A percentile compares a stretch with the other conserved stretches of the same genome.
Evolutionary conservation across 2,113 vertebrate species (phyloP).

Genomic region (Mellivora capensis): DNA sequence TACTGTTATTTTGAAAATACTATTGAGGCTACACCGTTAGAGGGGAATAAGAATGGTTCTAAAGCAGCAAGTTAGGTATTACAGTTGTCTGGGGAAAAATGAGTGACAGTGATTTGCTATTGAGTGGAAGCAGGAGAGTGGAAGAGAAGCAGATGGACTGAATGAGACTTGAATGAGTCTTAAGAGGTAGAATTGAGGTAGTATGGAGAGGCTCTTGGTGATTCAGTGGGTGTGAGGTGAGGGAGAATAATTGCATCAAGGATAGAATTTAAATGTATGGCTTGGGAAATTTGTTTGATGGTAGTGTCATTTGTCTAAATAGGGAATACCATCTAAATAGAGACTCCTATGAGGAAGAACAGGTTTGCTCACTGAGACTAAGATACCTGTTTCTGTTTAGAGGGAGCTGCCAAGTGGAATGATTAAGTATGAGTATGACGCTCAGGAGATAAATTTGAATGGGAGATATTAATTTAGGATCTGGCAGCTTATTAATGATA

Average conservation of each 20-base stretch:
- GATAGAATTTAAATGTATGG: conserved; percentile 23
- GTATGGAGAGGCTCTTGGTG: not conserved
- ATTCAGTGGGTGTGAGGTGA: not conserved
- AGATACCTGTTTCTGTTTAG: not conserved
- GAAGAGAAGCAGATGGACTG: not conserved
- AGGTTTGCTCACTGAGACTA: not conserved
- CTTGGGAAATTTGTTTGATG: conserved; percentile 13
- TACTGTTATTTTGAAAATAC: conserved; percentile 2
- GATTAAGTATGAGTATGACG: not conserved
- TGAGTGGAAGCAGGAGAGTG: not conserved
- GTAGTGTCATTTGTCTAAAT: not conserved
- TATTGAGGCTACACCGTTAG: not conserved
- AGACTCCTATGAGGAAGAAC: not conserved
- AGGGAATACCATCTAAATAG: not conserved
- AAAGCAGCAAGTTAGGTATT: not conserved
- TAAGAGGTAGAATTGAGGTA: conserved; percentile 30
- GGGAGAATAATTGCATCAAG: not conserved
- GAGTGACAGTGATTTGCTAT: not conserved
- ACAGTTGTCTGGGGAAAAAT: conserved; percentile 13
- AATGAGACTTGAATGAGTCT: conserved; percentile 3
- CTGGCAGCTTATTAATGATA: conserved; percentile 13
- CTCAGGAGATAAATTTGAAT: not conserved
- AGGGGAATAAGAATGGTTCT: conserved; percentile 1
- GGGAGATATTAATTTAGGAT: conserved; percentile 12
- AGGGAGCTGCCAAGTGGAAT: not conserved